Evolutionary conservation across 2,113 vertebrate species (phyloP).

Genomic region (Hypocryptadius cinnamomeus): DNA sequence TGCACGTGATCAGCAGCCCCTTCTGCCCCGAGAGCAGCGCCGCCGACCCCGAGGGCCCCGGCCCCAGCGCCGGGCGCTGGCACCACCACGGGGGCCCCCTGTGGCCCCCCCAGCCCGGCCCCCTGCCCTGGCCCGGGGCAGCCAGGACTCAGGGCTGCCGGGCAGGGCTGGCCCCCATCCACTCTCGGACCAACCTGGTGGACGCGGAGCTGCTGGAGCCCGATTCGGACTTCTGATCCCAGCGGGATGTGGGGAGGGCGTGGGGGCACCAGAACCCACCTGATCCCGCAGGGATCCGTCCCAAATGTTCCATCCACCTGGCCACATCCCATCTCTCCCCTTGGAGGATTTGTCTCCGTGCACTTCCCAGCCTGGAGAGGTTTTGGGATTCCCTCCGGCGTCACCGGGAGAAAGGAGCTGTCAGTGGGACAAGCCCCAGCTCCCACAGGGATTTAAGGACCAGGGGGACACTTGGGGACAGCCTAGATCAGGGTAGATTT

Average conservation of each 20-base stretch:
- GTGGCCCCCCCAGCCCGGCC: neutral
- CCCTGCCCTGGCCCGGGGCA: neutral
- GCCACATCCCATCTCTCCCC: fast-evolving
- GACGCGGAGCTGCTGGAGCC: constrained; percentile 88
- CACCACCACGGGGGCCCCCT: neutral
- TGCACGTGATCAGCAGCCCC: constrained; percentile 67
- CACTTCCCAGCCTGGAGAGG: neutral
- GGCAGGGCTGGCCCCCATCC: constrained; percentile 75
- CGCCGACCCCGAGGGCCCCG: neutral
- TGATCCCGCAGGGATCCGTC: fast-evolving
- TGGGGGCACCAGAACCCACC: neutral
- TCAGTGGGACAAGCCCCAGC: fast-evolving
- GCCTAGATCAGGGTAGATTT: neutral
- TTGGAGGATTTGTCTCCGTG: fast-evolving
- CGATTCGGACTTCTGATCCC: constrained; percentile 84
- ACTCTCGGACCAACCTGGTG: constrained; percentile 91
- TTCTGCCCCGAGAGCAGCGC: constrained; percentile 63
- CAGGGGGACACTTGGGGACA: neutral
- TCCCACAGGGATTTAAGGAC: neutral
- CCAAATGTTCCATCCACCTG: fast-evolving
- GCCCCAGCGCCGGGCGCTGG: neutral
- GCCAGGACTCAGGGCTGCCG: constrained; percentile 69
- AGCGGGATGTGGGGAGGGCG: fast-evolving
- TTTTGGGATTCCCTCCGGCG: neutral
- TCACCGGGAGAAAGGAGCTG: fast-evolving